These are phyloP conservation scores for Erpobdella octoculata DNA, from an alignment of 2,888 invertebrate species.

Conservation along the genomic window DNA sequence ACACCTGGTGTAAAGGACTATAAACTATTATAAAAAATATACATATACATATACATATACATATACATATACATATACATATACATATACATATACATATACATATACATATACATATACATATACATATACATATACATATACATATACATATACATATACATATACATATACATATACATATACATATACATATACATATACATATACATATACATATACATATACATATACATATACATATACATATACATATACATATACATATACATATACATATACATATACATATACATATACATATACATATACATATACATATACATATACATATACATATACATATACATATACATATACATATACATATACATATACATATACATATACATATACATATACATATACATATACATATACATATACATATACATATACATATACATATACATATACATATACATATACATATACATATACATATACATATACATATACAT, in stretches of 20 bases:
- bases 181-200: not conserved
- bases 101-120: conserved; percentile 14
- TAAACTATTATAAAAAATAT: not conserved
- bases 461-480: no score
- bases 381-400: no score
- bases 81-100: conserved; percentile 9
- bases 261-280: not conserved
- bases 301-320: not conserved
- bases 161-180: not conserved
- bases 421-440: no score
- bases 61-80: conserved; percentile 64
- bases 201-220: not conserved
- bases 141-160: not conserved
- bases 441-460: no score
- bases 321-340: not conserved
- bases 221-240: not conserved
- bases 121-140: conserved; percentile 15
- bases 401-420: no score
- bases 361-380: no score
- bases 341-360: not conserved
- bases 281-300: not conserved
- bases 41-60: conserved; percentile 11
- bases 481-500: no score
- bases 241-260: not conserved
- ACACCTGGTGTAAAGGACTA: no score